These are phyloP conservation scores for Pristis pectinata DNA, from an alignment of 2,797 vertebrate species.

Conservation along the genomic window DNA sequence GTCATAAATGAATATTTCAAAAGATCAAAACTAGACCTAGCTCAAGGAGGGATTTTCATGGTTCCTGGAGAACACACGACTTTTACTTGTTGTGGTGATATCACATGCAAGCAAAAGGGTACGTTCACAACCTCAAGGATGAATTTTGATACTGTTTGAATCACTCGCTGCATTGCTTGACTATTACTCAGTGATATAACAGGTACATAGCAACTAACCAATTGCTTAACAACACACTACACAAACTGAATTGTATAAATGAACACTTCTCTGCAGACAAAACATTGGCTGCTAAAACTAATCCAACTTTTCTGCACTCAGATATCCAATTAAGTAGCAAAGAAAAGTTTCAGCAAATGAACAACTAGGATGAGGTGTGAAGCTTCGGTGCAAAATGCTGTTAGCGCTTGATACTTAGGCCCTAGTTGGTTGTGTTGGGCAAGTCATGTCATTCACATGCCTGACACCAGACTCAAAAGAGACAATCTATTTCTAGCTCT, in stretches of 20 bases:
- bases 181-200: background rate
- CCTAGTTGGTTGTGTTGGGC: too few relatives aligned
- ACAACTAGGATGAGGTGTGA: background rate
- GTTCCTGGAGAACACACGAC: background rate
- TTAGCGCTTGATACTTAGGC: too few relatives aligned
- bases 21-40: background rate
- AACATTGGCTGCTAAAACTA: background rate
- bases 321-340: background rate
- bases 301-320: background rate
- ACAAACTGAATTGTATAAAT: background rate
- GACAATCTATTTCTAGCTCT: too few relatives aligned
- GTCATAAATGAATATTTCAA: background rate
- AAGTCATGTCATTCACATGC: too few relatives aligned
- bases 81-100: background rate
- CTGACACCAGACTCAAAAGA: too few relatives aligned
- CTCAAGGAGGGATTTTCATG: background rate
- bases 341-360: background rate
- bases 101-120: background rate
- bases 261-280: background rate
- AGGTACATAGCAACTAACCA: background rate
- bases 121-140: background rate
- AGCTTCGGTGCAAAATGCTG: background rate
- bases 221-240: background rate
- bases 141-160: background rate
- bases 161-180: background rate